Conservation (phyloP, 2,888 invertebrate genomes). For the Drosophila colorata region DNA sequence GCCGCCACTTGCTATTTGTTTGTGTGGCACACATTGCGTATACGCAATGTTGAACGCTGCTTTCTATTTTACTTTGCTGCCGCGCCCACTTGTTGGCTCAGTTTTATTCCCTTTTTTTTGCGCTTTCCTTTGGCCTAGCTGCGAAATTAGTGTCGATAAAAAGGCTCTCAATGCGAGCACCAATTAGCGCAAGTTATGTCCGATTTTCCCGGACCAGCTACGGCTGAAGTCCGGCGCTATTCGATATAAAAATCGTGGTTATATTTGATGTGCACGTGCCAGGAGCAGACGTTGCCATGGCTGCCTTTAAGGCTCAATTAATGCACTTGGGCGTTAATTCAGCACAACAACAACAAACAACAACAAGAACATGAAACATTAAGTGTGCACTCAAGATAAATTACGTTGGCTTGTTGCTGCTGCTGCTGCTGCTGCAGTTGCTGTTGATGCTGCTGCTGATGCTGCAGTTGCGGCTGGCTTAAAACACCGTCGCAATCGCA, state of each 20-base stretch:
- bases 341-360: conserved; percentile 38
- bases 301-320: conserved; percentile 70
- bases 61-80: not conserved
- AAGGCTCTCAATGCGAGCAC: conserved; percentile 24
- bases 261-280: not conserved
- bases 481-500: conserved; percentile 12
- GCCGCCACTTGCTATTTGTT: not conserved
- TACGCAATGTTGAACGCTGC: not conserved
- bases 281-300: conserved; percentile 49
- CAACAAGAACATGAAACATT: conserved; percentile 42
- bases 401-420: conserved; percentile 62
- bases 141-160: conserved; percentile 44
- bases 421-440: not conserved
- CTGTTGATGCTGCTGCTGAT: conserved; percentile 12
- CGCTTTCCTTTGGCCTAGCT: not conserved
- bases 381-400: conserved; percentile 75
- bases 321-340: conserved; percentile 76
- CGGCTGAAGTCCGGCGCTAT: not conserved
- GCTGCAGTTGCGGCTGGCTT: not conserved
- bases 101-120: not conserved
- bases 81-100: conserved; percentile 10
- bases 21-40: not conserved
- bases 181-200: conserved; percentile 51
- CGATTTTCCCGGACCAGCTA: not conserved
- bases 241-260: conserved; percentile 25